phyloP scores from a whole-genome alignment of 2,888 invertebrate species.

The Pheosia tremula region DNA sequence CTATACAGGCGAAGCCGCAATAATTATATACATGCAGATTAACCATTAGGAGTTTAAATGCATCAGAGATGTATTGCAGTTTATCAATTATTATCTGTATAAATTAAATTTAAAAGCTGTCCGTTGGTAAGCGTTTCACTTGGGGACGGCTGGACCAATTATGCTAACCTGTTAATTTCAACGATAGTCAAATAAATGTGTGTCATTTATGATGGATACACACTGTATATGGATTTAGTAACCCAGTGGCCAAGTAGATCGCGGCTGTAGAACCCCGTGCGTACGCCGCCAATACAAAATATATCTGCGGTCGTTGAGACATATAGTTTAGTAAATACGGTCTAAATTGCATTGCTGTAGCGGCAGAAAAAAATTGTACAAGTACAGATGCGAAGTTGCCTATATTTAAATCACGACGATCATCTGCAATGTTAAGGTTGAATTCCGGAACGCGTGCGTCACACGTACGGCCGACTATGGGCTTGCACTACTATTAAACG shows the following conservation, averaged over 20 bases:
- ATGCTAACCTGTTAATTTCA: no score
- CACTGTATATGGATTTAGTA: conserved; percentile 49
- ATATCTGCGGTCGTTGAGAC: conserved; percentile 14
- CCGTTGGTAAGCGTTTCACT: no score
- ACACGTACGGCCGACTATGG: conserved; percentile 51
- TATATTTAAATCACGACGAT: conserved; percentile 76
- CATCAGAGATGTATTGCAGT: no score
- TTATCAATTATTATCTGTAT: no score
- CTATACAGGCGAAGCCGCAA: not conserved
- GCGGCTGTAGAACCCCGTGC: not conserved
- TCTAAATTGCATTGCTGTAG: conserved; percentile 48
- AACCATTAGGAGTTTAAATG: no score
- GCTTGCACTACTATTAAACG: conserved; percentile 19
- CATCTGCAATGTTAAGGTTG: conserved; percentile 82
- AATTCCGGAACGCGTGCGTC: conserved; percentile 76
- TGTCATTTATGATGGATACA: conserved; percentile 40
- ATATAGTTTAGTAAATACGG: conserved; percentile 36
- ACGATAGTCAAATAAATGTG: conserved; percentile 39
- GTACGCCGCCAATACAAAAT: conserved; percentile 16
- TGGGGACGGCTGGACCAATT: no score
- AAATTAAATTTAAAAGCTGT: no score
- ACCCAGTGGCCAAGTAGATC: conserved; percentile 54
- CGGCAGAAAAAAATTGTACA: conserved; percentile 47
- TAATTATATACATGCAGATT: not conserved
- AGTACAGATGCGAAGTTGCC: conserved; percentile 63